Evolutionary conservation across 2,888 invertebrate genomes (phyloP).

Genomic region (Sarcophaga subvicina): DNA sequence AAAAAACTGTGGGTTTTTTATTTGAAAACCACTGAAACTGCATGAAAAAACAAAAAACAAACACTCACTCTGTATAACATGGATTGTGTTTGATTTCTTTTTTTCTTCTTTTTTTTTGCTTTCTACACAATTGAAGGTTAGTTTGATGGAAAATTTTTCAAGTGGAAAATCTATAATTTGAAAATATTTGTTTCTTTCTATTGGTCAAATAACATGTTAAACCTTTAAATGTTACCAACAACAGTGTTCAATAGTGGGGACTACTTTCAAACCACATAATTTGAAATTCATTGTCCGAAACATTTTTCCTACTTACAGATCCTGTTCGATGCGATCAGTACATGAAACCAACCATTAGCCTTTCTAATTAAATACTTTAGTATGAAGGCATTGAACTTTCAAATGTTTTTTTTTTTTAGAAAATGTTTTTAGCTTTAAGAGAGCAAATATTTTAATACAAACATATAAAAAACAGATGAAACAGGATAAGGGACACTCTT

Average conservation of each 20-base stretch:
- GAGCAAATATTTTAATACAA: no score
- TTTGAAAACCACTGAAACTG: constrained; percentile 26
- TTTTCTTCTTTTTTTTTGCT: not conserved
- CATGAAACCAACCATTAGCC: not conserved
- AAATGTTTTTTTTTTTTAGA: not conserved
- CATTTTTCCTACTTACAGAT: not conserved
- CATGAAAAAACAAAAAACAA: not conserved
- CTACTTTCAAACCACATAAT: not conserved
- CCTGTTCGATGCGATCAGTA: not conserved
- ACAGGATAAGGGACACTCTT: no score
- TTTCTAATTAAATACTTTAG: not conserved
- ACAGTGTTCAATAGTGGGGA: not conserved
- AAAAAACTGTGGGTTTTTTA: constrained; percentile 20
- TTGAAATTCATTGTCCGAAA: not conserved
- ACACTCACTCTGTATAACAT: not conserved
- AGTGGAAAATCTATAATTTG: constrained; percentile 2
- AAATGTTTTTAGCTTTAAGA: no score
- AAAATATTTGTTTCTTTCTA: constrained; percentile 7
- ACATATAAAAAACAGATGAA: no score
- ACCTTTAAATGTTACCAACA: not conserved
- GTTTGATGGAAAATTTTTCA: constrained; percentile 16
- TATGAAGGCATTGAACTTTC: not conserved
- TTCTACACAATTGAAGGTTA: constrained; percentile 31
- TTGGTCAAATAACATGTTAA: not conserved
- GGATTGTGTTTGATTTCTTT: no score